Evolutionary conservation across 2,888 invertebrate species (phyloP).

Genomic region (Schizaphis graminum): DNA sequence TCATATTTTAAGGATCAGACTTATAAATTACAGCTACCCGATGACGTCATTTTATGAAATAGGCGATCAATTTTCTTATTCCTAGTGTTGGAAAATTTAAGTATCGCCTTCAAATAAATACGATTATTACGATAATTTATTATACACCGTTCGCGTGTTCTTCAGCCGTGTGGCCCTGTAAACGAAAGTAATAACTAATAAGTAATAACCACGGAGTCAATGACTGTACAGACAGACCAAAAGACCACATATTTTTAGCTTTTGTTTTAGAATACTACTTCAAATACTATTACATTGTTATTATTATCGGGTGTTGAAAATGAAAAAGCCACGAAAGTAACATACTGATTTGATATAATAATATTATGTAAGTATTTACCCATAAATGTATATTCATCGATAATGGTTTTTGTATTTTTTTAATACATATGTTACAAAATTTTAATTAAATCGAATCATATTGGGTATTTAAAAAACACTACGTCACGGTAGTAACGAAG

Average conservation of each 20-base stretch:
- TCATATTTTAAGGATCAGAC: background rate
- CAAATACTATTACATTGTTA: background rate
- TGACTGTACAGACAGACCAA: background rate
- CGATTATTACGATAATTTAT: background rate
- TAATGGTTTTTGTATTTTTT: background rate
- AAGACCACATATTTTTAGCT: background rate
- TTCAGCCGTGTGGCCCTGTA: background rate
- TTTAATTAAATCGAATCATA: no score
- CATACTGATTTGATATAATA: background rate
- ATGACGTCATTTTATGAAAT: background rate
- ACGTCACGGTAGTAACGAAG: no score
- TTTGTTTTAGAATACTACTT: background rate
- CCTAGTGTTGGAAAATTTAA: background rate
- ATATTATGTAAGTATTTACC: background rate
- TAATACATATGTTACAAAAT: no score
- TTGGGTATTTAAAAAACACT: no score
- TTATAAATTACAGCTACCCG: background rate
- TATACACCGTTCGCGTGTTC: background rate
- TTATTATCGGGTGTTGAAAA: background rate
- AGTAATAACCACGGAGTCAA: background rate
- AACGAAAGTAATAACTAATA: constrained; percentile 5
- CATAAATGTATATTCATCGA: background rate
- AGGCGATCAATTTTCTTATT: background rate
- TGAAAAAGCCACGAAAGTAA: background rate
- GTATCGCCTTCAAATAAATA: background rate